A percentile compares a stretch with the other conserved stretches of the same genome.
phyloP scores from a whole-genome alignment of 1,140 invertebrate genomes.

The Aricia agestis region DNA sequence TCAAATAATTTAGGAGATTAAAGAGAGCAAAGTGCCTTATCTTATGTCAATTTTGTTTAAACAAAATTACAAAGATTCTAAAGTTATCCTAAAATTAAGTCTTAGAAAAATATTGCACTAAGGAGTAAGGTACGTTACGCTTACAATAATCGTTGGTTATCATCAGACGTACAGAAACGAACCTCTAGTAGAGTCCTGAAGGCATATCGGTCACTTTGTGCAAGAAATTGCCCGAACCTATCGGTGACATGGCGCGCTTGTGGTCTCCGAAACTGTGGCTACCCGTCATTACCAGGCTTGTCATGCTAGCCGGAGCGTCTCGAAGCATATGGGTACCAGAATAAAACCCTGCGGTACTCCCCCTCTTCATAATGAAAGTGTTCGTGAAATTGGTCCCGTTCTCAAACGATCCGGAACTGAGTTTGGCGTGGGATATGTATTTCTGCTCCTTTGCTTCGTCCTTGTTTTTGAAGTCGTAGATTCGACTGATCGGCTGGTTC shows the following conservation, averaged over 20 bases:
- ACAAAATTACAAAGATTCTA: constrained; percentile 73
- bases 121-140: constrained; percentile 55
- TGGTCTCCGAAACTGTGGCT: constrained; percentile 64
- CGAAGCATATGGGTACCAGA: constrained; percentile 73
- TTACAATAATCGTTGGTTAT: constrained; percentile 72
- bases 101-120: constrained; percentile 32
- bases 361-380: constrained; percentile 78
- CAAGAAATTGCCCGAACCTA: constrained; percentile 52
- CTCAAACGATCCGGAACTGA: constrained; percentile 57
- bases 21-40: constrained; percentile 31
- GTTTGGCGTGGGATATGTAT: constrained; percentile 54
- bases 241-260: constrained; percentile 58
- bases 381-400: constrained; percentile 59
- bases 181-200: constrained; percentile 80
- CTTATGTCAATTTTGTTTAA: constrained; percentile 69
- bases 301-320: constrained; percentile 66
- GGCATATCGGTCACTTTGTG: constrained; percentile 83
- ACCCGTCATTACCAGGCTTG: constrained; percentile 58
- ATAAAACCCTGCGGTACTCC: constrained; percentile 79
- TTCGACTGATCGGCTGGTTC: constrained; percentile 49
- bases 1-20: neutral
- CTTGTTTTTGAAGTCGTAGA: constrained; percentile 48
- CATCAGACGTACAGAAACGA: constrained; percentile 24
- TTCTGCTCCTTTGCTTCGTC: constrained; percentile 66
- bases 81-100: constrained; percentile 31